Conservation (phyloP, 2,113 vertebrate genomes). For the Malurus cyaneus region DNA sequence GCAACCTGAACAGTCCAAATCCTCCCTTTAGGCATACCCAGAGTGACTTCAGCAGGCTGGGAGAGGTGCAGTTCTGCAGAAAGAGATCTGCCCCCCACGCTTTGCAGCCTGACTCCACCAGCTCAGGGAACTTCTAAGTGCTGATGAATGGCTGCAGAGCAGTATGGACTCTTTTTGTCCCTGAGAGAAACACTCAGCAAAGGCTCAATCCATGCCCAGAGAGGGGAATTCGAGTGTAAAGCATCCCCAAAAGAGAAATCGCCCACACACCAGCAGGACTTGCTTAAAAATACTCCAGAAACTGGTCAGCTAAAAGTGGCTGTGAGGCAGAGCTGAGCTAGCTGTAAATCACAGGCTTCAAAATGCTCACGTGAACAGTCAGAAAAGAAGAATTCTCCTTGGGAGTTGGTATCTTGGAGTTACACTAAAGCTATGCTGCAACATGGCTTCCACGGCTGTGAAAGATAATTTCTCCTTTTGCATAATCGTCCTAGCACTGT, state of each 20-base stretch:
- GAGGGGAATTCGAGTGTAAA: neutral
- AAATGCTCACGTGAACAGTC: neutral
- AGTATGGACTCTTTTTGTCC: neutral
- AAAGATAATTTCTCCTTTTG: neutral
- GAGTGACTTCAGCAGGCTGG: neutral
- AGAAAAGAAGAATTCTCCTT: neutral
- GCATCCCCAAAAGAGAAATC: neutral
- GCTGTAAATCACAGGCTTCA: neutral
- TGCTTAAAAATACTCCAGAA: neutral
- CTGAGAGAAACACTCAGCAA: neutral
- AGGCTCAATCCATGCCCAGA: neutral
- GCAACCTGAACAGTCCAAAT: neutral
- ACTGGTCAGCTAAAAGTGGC: neutral
- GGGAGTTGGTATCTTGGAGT: neutral
- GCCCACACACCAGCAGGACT: neutral
- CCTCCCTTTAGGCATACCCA: neutral
- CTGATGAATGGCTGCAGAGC: neutral
- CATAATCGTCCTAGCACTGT: neutral
- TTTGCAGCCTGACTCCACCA: neutral
- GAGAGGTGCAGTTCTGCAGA: neutral
- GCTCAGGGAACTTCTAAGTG: neutral
- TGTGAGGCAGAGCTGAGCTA: neutral
- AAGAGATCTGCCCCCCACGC: neutral
- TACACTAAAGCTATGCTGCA: neutral
- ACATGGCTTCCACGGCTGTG: neutral